phyloP scores from a whole-genome alignment of 2,888 invertebrate genomes.

The Rhagophthalmus giganteus region DNA sequence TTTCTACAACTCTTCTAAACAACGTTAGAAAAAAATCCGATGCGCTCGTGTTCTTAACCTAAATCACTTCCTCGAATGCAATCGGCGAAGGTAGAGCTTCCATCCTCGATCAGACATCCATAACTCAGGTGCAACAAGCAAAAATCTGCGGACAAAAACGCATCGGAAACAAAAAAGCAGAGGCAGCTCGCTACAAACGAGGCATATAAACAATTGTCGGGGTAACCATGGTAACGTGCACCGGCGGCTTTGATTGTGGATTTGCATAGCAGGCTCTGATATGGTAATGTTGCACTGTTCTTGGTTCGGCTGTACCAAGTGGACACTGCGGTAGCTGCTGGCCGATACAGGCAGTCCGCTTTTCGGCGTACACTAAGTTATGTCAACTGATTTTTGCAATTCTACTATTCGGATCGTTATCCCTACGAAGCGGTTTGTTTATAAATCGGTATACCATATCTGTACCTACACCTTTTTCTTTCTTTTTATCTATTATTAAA shows the following conservation, averaged over 20 bases:
- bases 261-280: conserved; percentile 55
- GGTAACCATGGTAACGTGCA: conserved; percentile 51
- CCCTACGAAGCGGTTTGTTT: conserved; percentile 33
- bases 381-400: conserved; percentile 52
- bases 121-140: conserved; percentile 52
- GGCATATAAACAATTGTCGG: conserved; percentile 54
- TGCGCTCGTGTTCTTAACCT: conserved; percentile 39
- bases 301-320: conserved; percentile 50
- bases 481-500: too few relatives aligned
- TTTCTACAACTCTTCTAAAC: conserved; percentile 30
- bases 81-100: conserved; percentile 37
- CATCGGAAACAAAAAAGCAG: conserved; percentile 46
- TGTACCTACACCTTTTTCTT: too few relatives aligned
- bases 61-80: conserved; percentile 48
- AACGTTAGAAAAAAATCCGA: conserved; percentile 27
- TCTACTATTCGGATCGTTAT: conserved; percentile 39
- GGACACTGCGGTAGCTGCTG: conserved; percentile 51
- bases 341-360: conserved; percentile 43
- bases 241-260: conserved; percentile 54
- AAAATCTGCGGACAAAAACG: conserved; percentile 52
- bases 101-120: conserved; percentile 44
- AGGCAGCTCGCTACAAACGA: conserved; percentile 53
- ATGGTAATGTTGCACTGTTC: conserved; percentile 53
- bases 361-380: conserved; percentile 54
- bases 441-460: too few relatives aligned